Percentiles rank a stretch among this genome's conserved stretches.
Evolutionary conservation across 2,113 vertebrate species (phyloP).

Genomic region (Elephas maximus): DNA sequence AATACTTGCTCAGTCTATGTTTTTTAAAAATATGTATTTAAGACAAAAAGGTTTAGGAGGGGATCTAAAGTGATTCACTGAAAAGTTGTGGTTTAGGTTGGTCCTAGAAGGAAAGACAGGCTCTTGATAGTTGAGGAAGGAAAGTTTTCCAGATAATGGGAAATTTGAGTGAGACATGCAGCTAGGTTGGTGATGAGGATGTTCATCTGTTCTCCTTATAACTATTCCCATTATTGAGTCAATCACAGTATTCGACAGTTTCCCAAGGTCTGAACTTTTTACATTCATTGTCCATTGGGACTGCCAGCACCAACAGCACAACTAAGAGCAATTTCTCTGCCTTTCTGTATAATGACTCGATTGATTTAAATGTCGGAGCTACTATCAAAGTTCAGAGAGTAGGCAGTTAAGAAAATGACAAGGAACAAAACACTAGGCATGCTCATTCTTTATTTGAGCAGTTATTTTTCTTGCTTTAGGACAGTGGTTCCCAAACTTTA

Average conservation of each 20-base stretch:
- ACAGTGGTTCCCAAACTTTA: not conserved
- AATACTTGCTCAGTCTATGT: not conserved
- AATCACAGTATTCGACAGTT: constrained; percentile 25
- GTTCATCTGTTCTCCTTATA: not conserved
- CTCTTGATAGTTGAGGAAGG: not conserved
- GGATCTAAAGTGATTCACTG: not conserved
- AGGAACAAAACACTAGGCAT: not conserved
- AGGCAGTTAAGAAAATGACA: constrained; percentile 46
- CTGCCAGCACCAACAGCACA: not conserved
- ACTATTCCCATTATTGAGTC: not conserved
- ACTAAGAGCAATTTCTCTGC: not conserved
- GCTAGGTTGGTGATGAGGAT: not conserved
- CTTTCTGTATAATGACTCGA: not conserved
- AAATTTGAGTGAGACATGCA: not conserved
- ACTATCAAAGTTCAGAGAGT: not conserved
- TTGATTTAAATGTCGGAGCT: constrained; percentile 6
- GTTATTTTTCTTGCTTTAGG: constrained; percentile 42
- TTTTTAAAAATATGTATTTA: not conserved
- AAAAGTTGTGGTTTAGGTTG: not conserved
- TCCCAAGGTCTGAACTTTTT: constrained; percentile 27
- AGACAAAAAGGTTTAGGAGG: not conserved
- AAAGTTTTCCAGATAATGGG: not conserved
- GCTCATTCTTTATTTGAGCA: not conserved
- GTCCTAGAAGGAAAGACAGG: not conserved
- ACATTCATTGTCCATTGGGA: constrained; percentile 29